Evolutionary conservation across 2,797 vertebrate species (phyloP).

Genomic region (Chaenodraco wilsoni): DNA sequence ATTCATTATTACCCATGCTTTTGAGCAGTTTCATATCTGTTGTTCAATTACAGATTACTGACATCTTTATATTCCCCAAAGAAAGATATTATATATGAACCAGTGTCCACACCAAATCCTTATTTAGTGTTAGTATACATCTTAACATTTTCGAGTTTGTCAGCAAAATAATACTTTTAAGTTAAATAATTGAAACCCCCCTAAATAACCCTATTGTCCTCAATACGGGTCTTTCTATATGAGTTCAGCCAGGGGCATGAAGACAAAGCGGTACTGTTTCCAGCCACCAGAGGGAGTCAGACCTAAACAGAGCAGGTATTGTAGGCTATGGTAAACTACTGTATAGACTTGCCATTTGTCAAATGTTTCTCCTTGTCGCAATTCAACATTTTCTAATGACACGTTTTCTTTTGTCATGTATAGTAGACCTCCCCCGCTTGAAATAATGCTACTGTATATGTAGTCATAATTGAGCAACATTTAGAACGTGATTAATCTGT

Average conservation of each 20-base stretch:
- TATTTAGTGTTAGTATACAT: neutral
- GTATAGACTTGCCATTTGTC: neutral
- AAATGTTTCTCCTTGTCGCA: neutral
- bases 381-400: neutral
- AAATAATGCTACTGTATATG: neutral
- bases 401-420: too few relatives aligned
- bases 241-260: neutral
- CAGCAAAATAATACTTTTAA: neutral
- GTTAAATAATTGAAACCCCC: neutral
- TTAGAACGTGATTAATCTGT: neutral
- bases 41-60: neutral
- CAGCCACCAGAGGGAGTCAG: conserved; percentile 30
- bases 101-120: neutral
- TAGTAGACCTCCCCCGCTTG: neutral
- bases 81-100: neutral
- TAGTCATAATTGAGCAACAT: neutral
- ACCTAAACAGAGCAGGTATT: neutral
- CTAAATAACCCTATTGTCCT: neutral
- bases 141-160: neutral
- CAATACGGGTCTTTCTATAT: too few relatives aligned
- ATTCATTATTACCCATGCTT: neutral
- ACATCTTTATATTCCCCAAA: neutral
- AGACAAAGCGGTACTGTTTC: neutral
- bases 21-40: neutral
- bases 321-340: neutral